Evolutionary conservation across 2,888 invertebrate species (phyloP).

Genomic region (Flabesymbios commensalis): DNA sequence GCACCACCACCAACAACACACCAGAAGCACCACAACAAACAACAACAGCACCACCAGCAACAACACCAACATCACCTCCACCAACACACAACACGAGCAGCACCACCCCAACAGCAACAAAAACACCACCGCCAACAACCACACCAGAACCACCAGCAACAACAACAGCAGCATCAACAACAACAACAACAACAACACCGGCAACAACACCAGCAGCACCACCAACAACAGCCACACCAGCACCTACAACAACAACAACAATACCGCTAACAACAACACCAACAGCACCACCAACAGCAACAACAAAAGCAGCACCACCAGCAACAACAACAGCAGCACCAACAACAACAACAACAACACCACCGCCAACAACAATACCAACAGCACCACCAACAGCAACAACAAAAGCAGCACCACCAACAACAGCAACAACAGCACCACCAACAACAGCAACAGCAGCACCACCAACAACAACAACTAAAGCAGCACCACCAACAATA

Average conservation of each 20-base stretch:
- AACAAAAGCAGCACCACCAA: too few species aligned
- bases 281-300: too few species aligned
- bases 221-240: background rate
- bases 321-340: too few species aligned
- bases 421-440: too few species aligned
- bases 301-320: too few species aligned
- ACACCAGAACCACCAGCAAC: background rate
- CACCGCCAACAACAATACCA: too few species aligned
- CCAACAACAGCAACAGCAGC: too few species aligned
- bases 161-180: background rate
- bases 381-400: too few species aligned
- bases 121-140: background rate
- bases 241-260: background rate
- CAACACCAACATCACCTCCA: slow-evolving; percentile 16
- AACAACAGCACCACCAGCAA: slow-evolving; percentile 6
- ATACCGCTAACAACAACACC: too few species aligned
- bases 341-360: too few species aligned
- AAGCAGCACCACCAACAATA: too few species aligned
- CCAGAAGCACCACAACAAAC: slow-evolving; percentile 31
- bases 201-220: background rate
- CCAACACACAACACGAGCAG: background rate
- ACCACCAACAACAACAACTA: too few species aligned
- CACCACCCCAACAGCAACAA: slow-evolving; percentile 11
- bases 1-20: slow-evolving; percentile 18
- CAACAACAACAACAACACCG: background rate